Base-by-base conservation (phyloP, 2,113 vertebrate genomes). In the Neotragus moschatus region DNA sequence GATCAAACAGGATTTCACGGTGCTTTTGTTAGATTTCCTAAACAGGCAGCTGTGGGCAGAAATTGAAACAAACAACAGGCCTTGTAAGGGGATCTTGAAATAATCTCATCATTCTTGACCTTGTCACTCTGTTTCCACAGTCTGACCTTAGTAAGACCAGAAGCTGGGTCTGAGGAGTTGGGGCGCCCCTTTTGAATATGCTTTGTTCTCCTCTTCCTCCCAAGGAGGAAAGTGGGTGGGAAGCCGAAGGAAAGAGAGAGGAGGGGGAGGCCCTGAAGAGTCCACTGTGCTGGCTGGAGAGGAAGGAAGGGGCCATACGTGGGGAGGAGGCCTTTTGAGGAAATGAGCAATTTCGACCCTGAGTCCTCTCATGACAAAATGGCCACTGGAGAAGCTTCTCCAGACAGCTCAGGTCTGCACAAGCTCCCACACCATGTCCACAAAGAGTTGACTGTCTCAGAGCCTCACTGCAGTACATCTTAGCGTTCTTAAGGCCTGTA, bases 21-120 rank as follows among this genome's bases (percentile, higher is more conserved):
- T 17, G 90, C 45, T 95, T 96, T 92, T 92, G 88, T 97, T 73
- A 73, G 60, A 70, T 86, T 96, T 97, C 84, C 88, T 88, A 87
- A 88, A 51, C 53, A 88, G 84, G 49, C 97, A 96, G 66, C 36
- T 43, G 60, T 49, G 43, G 63, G 49, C 55, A 94, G 36, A 95
- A 70, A 91, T 63, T 43, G 39, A 45, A 66, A 86, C 58, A 75
- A 85, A 95, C 66, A 90, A 77, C 7, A 86, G 49, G 55, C 33
- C 36, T 97, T 96, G 94, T 43, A 80, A 91, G 80, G n/a, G 70
- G n/a, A 45, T 47, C 12, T 4, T 90, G 81, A 66, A 81, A 81
- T 61, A 92, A 80, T 66, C 79, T 61, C 26, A 6, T 63, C 47
- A 5, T 88, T 11, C 21, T 11, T 19, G 17, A 66, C n/a, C 5